A percentile compares a stretch with the other conserved stretches of the same genome.
Evolutionary conservation across 2,113 vertebrate species (phyloP).

Genomic region (Odontophorus gujanensis): DNA sequence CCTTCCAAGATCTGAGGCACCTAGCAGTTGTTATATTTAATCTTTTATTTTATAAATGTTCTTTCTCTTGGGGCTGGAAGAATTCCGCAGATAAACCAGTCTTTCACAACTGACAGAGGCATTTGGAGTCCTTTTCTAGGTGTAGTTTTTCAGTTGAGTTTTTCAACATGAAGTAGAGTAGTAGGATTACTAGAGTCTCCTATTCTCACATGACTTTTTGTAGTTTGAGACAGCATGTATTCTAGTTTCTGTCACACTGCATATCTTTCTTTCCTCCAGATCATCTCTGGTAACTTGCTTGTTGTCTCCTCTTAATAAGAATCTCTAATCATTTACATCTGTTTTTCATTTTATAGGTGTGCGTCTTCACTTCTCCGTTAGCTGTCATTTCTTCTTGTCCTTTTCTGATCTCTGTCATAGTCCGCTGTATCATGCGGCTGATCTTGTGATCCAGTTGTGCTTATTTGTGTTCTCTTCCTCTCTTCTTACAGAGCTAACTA

Average conservation of each 20-base stretch:
- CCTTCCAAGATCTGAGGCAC: neutral
- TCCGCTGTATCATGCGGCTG: neutral
- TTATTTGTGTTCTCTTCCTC: neutral
- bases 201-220: neutral
- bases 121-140: neutral
- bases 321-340: neutral
- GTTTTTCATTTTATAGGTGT: neutral
- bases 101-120: neutral
- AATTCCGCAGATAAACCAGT: neutral
- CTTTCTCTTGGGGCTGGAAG: neutral
- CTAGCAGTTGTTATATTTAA: neutral
- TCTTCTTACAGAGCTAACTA: neutral
- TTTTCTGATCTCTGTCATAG: neutral
- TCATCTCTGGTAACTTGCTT: neutral
- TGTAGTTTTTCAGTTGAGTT: neutral
- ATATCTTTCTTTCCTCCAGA: neutral
- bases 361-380: neutral
- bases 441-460: neutral
- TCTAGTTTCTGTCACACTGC: neutral
- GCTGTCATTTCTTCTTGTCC: neutral
- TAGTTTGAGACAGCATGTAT: neutral
- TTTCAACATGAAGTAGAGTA: neutral
- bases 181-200: neutral
- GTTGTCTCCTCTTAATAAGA: neutral
- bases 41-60: neutral